Evolutionary conservation across 2,113 vertebrate genomes (phyloP).

Genomic region (Apodemus speciosus): DNA sequence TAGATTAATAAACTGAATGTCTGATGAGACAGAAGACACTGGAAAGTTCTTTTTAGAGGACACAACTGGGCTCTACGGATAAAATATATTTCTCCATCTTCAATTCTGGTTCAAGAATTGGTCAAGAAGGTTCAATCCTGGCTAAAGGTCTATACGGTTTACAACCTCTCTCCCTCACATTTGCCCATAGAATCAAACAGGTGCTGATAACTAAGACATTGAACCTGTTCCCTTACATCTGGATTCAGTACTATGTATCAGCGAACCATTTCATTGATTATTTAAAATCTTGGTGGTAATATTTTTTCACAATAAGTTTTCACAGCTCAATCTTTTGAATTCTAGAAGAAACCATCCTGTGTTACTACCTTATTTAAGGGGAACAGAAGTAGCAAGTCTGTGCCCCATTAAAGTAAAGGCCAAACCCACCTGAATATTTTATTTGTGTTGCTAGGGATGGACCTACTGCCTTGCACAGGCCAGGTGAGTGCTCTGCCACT

Average conservation of each 20-base stretch:
- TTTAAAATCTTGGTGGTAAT: slow-evolving; percentile 34
- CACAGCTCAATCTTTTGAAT: slow-evolving; percentile 45
- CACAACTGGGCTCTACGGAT: not conserved
- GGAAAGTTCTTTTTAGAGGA: slow-evolving; percentile 38
- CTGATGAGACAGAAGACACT: slow-evolving; percentile 52
- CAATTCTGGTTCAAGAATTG: no score
- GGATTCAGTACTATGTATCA: slow-evolving; percentile 31
- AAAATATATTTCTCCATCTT: slow-evolving; percentile 48
- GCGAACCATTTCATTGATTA: not conserved
- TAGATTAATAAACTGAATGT: not conserved
- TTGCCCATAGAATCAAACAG: not conserved
- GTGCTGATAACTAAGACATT: slow-evolving; percentile 1
- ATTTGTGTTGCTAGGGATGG: not conserved
- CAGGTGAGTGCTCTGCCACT: no score
- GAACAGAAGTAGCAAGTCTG: slow-evolving; percentile 56
- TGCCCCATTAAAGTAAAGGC: slow-evolving; percentile 55
- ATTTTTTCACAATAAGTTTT: slow-evolving; percentile 53
- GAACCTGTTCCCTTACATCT: slow-evolving; percentile 13
- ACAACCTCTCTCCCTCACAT: not conserved
- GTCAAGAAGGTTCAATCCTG: slow-evolving; percentile 29
- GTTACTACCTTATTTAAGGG: slow-evolving; percentile 38
- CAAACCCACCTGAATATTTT: slow-evolving; percentile 20
- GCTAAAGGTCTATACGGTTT: not conserved
- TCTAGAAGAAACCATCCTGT: not conserved
- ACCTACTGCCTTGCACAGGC: not conserved